A percentile compares a stretch with the other conserved stretches of the same genome.
Conservation (phyloP, 2,113 vertebrate genomes). For the Larimichthys crocea region DNA sequence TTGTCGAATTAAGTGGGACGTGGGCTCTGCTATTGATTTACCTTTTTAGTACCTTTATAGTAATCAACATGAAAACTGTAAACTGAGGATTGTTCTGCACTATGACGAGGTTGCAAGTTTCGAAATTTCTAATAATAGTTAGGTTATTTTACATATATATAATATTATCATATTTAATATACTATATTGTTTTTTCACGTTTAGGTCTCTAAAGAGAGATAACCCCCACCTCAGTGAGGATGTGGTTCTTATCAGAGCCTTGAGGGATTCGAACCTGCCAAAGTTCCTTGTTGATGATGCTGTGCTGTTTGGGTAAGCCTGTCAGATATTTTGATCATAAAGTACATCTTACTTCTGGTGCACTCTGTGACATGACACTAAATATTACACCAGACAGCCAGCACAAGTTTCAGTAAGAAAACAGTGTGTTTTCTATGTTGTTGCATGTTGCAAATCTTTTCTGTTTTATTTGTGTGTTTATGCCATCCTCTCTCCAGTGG, state of each 20-base stretch:
- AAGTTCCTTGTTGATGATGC: conserved; percentile 89
- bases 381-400: neutral
- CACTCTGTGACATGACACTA: neutral
- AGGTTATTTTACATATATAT: too few species aligned
- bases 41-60: too few species aligned
- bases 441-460: neutral
- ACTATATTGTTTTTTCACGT: neutral
- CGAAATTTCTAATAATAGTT: neutral
- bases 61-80: neutral
- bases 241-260: conserved; percentile 89
- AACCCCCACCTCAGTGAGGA: conserved; percentile 88
- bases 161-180: too few species aligned
- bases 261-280: conserved; percentile 90
- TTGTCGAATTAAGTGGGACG: neutral
- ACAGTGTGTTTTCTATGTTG: neutral
- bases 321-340: neutral
- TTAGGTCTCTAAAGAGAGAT: conserved; percentile 88
- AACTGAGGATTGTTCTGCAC: neutral
- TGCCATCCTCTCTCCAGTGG: conserved; percentile 78
- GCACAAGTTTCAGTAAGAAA: neutral
- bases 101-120: too few species aligned
- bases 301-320: conserved; percentile 84
- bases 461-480: neutral
- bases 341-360: neutral
- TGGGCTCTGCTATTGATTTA: too few species aligned